Evolutionary conservation across 2,113 vertebrate species (phyloP), one percentile per base, ranked within the genome.

Genomic region (Ictalurus furcatus): DNA sequence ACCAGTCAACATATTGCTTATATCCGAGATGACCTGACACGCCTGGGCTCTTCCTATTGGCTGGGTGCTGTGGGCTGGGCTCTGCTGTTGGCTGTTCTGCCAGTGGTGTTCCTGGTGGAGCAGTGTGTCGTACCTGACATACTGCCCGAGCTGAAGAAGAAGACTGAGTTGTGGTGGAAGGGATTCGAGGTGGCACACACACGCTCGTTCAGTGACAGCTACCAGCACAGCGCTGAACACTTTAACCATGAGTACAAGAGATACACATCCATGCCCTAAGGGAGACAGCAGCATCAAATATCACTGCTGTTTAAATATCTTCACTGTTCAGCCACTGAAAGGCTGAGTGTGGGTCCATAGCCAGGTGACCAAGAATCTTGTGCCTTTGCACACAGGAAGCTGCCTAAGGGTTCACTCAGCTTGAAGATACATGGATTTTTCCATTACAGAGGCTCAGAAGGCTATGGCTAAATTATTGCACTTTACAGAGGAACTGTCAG

Each of bases 41-140:
- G 88, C 71, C 91, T 97, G 2, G 95, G 95, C 13, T 92, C 89
- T 52, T 95, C 94, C 54, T 95, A 89, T 85, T 94, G 95, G 96
- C 34, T 96, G 7, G 96, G 96, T 30, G 93, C 88, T 44, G 59
- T 44, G 5, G 96, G 95, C 16, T 96, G 95, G 95, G 78, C 16
- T 58, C 85, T 94, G 13, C 85, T 95, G 59, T n/a, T 94, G 89
- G 83, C 92, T 0, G 73, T 69, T 17, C 84, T 93, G 87, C 61
- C 81, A 0, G 74, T 93, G 0, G 86, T 96, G 23, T 96, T 93
- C 67, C 40, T 95, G 16, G 90, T 89, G 1, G 94, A 96, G 90
- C 94, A 95, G 87, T 83, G 78, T 48, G 56, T 94, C 1, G 92
- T 94, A 65, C 95, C 95, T 0, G 93, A 95, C 89, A 88, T 93